A percentile compares a stretch with the other conserved stretches of the same genome.
These are phyloP conservation scores for Eupithecia abbreviata DNA, from an alignment of 2,888 invertebrate genomes.

Conservation along the genomic window DNA sequence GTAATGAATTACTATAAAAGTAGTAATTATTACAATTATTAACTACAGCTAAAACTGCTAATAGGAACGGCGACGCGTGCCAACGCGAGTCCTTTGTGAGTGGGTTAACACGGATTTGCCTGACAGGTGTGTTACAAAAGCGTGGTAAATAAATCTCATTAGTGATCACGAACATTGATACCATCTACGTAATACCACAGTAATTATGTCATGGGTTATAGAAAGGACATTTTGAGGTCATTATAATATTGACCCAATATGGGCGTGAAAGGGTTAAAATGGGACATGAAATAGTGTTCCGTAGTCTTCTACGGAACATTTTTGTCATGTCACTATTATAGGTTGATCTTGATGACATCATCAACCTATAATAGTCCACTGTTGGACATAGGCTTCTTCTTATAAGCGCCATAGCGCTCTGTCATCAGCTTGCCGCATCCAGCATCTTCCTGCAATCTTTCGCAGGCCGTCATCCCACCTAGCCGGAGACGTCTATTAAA, in stretches of 20 bases:
- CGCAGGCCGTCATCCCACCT: no score
- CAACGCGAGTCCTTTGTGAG: background rate
- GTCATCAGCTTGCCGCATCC: no score
- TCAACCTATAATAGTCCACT: no score
- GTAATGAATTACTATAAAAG: no score
- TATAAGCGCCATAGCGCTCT: no score
- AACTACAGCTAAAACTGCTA: background rate
- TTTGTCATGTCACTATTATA: no score
- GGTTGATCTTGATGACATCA: no score
- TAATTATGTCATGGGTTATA: background rate
- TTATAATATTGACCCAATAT: background rate
- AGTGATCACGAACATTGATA: slow-evolving; percentile 14
- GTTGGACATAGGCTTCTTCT: no score
- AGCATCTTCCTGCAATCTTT: no score
- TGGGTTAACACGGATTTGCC: slow-evolving; percentile 10
- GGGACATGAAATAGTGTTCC: no score
- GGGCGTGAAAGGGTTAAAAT: background rate
- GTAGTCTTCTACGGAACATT: no score
- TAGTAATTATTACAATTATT: no score
- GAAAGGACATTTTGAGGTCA: background rate
- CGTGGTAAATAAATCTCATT: slow-evolving; percentile 25
- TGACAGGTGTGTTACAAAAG: slow-evolving; percentile 9
- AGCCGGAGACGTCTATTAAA: background rate
- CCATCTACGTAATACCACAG: background rate
- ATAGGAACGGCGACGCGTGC: background rate